These are phyloP conservation scores for Rhadina sibilatrix DNA, from an alignment of 2,113 vertebrate species.

Conservation along the genomic window DNA sequence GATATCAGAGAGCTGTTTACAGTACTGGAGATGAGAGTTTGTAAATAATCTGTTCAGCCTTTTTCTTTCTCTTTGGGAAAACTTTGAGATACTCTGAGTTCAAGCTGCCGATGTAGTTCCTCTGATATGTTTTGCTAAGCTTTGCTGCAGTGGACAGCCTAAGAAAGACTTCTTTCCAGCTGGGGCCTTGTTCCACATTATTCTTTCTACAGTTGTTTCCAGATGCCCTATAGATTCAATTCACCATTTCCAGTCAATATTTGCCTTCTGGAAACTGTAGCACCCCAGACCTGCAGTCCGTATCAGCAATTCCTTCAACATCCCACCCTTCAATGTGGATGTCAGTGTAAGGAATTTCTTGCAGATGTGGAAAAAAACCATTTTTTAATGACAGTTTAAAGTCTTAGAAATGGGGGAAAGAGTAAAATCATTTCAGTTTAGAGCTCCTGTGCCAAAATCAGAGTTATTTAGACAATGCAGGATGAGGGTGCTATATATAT, in stretches of 20 bases:
- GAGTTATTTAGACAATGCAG: not conserved
- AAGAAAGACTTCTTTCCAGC: not conserved
- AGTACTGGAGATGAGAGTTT: conserved; percentile 10
- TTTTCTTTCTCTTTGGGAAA: not conserved
- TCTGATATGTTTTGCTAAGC: not conserved
- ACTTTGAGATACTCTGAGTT: not conserved
- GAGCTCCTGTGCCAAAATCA: not conserved
- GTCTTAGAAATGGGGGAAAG: not conserved
- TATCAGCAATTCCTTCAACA: not conserved
- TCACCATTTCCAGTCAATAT: not conserved
- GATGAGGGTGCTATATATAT: not conserved
- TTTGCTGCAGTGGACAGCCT: not conserved
- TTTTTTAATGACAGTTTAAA: not conserved
- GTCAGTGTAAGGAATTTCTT: not conserved
- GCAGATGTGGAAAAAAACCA: not conserved
- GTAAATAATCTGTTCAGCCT: not conserved
- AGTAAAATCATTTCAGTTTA: not conserved
- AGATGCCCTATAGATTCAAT: not conserved
- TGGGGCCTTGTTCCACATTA: not conserved
- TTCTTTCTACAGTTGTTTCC: not conserved
- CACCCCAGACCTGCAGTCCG: not conserved
- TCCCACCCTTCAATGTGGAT: fast-evolving
- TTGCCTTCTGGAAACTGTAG: not conserved
- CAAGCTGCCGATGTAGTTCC: not conserved
- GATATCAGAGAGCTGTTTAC: conserved; percentile 29